Evolutionary conservation across 1,140 invertebrate genomes (phyloP).

Genomic region (Akabosia matsudoensis): DNA sequence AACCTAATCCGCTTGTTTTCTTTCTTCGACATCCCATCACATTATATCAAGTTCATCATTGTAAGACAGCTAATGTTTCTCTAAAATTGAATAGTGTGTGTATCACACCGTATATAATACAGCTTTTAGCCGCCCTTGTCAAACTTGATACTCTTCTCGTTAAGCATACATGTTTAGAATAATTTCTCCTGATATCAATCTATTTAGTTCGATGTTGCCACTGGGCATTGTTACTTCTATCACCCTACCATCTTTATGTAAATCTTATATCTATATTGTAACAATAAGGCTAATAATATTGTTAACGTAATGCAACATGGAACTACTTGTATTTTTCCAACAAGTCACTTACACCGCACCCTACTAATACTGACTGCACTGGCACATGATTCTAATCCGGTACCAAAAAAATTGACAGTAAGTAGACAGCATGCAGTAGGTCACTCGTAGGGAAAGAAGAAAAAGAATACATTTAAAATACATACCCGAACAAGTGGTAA

Average conservation of each 20-base stretch:
- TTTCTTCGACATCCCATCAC: conserved; percentile 5
- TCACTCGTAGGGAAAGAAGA: not conserved
- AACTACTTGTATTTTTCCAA: not conserved
- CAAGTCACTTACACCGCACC: no score
- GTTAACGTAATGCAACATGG: not conserved
- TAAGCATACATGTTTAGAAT: not conserved
- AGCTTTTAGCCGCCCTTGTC: not conserved
- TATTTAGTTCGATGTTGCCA: not conserved
- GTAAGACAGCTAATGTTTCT: not conserved
- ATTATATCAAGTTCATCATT: not conserved
- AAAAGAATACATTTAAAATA: not conserved
- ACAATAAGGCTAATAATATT: conserved; percentile 2
- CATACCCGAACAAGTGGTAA: not conserved
- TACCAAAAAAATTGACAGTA: conserved; percentile 4
- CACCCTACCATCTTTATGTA: not conserved
- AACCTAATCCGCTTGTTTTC: conserved; percentile 2
- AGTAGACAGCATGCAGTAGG: conserved; percentile 18
- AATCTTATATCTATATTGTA: not conserved
- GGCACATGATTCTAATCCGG: conserved; percentile 10
- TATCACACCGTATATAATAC: no score
- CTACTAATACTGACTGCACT: no score
- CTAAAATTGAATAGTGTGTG: no score
- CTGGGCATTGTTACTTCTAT: conserved; percentile 15
- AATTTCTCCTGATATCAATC: not conserved
- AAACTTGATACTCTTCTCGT: not conserved